Evolutionary conservation across 2,113 vertebrate genomes (phyloP).

Genomic region (Hyperoodon ampullatus): DNA sequence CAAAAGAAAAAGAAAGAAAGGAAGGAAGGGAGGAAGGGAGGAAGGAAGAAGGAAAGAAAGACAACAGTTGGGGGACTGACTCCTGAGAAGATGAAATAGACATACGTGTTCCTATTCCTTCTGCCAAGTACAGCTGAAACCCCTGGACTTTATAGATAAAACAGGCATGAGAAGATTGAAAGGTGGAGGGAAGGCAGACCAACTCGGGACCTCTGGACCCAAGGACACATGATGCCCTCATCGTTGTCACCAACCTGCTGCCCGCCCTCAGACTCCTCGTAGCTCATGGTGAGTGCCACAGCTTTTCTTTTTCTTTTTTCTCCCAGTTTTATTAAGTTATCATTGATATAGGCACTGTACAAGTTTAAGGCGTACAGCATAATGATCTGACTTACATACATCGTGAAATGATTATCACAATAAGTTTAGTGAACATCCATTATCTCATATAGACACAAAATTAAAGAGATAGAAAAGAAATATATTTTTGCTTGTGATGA

Average conservation of each 20-base stretch:
- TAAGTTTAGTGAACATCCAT: not conserved
- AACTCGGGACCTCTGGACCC: not conserved
- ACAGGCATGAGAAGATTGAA: not conserved
- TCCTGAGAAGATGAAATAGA: not conserved
- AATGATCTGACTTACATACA: not conserved
- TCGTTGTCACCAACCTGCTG: conserved; percentile 88
- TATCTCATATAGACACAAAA: not conserved
- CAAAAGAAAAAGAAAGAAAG: not conserved
- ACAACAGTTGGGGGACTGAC: not conserved
- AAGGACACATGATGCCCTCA: conserved; percentile 80
- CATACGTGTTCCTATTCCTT: not conserved
- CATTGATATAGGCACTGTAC: not conserved
- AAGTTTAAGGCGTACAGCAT: not conserved
- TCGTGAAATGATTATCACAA: not conserved
- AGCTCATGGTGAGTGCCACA: conserved; percentile 53
- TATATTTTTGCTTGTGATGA: not conserved
- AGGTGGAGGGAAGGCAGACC: not conserved
- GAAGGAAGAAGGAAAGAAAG: not conserved
- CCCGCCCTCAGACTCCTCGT: conserved; percentile 85
- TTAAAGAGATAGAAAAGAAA: not conserved
- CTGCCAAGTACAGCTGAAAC: not conserved
- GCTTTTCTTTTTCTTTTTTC: not conserved
- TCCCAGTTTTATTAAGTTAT: not conserved
- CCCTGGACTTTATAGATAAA: not conserved
- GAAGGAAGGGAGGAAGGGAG: no score